Conservation (phyloP, 2,797 vertebrate species). For the Pseudopleuronectes americanus region DNA sequence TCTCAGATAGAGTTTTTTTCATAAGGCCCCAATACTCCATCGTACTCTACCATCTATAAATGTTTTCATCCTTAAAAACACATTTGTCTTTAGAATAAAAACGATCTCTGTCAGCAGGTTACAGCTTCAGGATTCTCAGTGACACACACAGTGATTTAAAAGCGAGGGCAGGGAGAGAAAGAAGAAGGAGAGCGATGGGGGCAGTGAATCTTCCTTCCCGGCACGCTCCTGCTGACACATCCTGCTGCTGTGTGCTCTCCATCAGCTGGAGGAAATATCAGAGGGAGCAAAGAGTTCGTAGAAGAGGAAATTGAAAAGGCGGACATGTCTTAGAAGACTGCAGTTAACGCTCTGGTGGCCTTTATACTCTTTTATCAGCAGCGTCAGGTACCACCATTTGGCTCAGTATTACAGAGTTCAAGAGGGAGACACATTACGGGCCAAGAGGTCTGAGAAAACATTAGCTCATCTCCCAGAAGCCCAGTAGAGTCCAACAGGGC, state of each 20-base stretch:
- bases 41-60: constrained; percentile 1
- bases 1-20: no score
- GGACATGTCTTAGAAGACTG: constrained; percentile 7
- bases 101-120: constrained; percentile 4
- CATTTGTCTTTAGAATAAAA: constrained; percentile 42
- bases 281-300: constrained; percentile 21
- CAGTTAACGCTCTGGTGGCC: constrained; percentile 6
- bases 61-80: constrained; percentile 22
- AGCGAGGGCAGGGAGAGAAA: not conserved
- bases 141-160: constrained; percentile 29
- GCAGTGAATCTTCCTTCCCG: not conserved
- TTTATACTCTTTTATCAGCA: constrained; percentile 13
- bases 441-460: constrained; percentile 9
- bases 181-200: not conserved
- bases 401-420: constrained; percentile 18
- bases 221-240: constrained; percentile 20
- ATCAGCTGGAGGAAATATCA: constrained; percentile 34
- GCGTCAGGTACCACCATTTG: not conserved
- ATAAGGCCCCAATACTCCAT: no score
- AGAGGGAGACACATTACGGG: constrained; percentile 1
- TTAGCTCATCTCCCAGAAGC: not conserved
- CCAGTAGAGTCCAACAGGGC: not conserved
- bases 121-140: constrained; percentile 26
- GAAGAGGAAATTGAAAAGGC: not conserved
- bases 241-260: constrained; percentile 9